These are phyloP conservation scores for Acrocera orbiculus DNA, from an alignment of 2,888 invertebrate species.

Conservation along the genomic window DNA sequence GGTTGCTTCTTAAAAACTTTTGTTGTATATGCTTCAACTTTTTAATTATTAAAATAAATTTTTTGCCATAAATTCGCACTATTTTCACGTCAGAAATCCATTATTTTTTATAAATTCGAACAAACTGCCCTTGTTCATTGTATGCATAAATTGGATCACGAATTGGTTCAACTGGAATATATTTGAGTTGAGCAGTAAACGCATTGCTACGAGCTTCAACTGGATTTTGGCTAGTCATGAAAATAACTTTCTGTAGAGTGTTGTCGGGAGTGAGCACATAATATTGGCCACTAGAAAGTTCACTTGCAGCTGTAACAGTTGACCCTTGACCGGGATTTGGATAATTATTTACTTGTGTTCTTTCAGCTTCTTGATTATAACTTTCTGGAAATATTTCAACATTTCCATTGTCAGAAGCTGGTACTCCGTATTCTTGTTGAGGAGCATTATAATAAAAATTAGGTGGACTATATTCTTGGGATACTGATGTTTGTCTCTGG, in stretches of 20 bases:
- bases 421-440: neutral
- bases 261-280: constrained; percentile 28
- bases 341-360: too few species aligned
- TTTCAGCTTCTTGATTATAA: neutral
- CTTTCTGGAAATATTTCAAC: constrained; percentile 11
- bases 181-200: constrained; percentile 28
- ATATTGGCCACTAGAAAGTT: constrained; percentile 24
- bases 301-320: constrained; percentile 3
- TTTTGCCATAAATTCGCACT: too few species aligned
- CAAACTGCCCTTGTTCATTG: constrained; percentile 25
- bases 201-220: constrained; percentile 21
- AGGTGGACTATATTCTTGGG: constrained; percentile 3
- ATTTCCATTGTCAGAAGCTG: constrained; percentile 5
- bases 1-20: too few species aligned
- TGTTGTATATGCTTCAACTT: too few species aligned
- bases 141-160: constrained; percentile 29
- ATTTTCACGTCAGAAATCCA: too few species aligned
- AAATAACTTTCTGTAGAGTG: constrained; percentile 26
- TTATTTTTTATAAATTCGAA: constrained; percentile 23
- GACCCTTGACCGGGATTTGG: too few species aligned
- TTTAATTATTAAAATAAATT: too few species aligned
- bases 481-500: too few species aligned
- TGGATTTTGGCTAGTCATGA: constrained; percentile 22
- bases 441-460: neutral
- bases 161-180: constrained; percentile 27